Percentiles rank a stretch among this genome's conserved stretches.
These are phyloP conservation scores for Unio delphinus DNA, from an alignment of 2,888 invertebrate species.

Conservation along the genomic window DNA sequence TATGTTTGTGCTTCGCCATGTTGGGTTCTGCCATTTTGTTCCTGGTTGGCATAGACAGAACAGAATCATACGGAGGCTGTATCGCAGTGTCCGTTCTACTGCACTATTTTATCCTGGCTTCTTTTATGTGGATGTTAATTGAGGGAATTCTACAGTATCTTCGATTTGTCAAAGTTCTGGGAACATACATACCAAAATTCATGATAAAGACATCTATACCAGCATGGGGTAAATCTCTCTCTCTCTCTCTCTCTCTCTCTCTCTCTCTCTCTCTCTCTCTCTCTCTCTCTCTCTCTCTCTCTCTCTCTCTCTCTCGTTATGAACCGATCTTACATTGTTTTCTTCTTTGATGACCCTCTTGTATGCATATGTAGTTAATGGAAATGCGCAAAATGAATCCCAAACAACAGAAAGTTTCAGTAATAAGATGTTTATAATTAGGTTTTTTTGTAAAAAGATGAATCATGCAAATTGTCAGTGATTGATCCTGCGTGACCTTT, in stretches of 20 bases:
- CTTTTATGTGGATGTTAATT: constrained; percentile 80
- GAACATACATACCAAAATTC: constrained; percentile 75
- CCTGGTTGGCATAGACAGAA: constrained; percentile 63
- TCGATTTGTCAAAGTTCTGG: constrained; percentile 79
- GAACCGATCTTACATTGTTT: no score
- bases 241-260: neutral
- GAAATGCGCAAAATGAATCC: no score
- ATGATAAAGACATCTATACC: constrained; percentile 78
- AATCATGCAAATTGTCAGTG: no score
- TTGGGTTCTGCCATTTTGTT: constrained; percentile 75
- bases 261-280: neutral
- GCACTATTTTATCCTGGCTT: constrained; percentile 77
- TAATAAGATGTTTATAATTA: no score
- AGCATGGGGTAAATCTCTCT: constrained; percentile 76
- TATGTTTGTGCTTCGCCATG: constrained; percentile 78
- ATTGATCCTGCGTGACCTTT: no score
- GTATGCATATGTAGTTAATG: no score
- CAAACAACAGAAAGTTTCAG: no score
- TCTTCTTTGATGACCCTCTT: no score
- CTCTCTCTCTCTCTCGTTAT: no score
- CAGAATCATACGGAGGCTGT: constrained; percentile 72
- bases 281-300: no score
- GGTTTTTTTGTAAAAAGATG: no score
- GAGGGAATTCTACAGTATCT: constrained; percentile 80
- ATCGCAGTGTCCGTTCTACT: constrained; percentile 77